phyloP scores from a whole-genome alignment of 1,140 invertebrate genomes.

The Euwallacea fornicatus region DNA sequence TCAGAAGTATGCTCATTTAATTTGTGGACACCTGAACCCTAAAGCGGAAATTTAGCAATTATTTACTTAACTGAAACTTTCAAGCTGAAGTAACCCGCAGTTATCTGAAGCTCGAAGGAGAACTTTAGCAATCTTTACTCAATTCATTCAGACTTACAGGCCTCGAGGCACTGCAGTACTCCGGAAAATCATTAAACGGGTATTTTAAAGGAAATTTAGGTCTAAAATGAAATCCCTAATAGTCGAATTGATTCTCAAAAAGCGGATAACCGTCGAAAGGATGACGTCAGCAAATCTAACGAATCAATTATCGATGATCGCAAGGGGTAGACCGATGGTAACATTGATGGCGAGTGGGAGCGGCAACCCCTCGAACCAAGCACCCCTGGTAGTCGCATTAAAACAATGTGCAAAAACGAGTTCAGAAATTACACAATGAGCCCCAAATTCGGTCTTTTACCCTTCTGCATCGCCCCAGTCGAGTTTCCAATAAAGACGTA shows the following conservation, averaged over 20 bases:
- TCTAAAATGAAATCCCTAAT: constrained; percentile 3
- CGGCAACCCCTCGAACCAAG: constrained; percentile 18
- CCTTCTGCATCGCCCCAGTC: constrained; percentile 9
- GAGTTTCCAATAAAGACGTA: constrained; percentile 37
- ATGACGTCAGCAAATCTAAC: constrained; percentile 43
- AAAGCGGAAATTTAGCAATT: too few species aligned
- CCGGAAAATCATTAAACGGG: too few species aligned
- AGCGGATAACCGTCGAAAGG: constrained; percentile 30
- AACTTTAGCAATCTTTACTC: too few species aligned
- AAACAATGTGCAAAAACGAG: constrained; percentile 45
- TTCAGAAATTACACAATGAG: constrained; percentile 41
- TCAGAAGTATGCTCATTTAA: too few species aligned
- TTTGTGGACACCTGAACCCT: too few species aligned
- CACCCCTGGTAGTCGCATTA: constrained; percentile 35
- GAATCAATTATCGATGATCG: constrained; percentile 39
- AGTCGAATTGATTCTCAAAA: constrained; percentile 22
- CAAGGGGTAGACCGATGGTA: constrained; percentile 18
- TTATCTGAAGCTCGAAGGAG: too few species aligned
- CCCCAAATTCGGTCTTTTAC: constrained; percentile 39
- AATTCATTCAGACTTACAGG: too few species aligned
- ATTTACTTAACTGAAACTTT: too few species aligned
- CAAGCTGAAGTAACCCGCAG: too few species aligned
- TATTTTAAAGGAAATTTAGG: too few species aligned
- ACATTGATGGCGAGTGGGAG: constrained; percentile 7
- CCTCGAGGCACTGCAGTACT: too few species aligned